Conservation (phyloP, 2,888 invertebrate genomes). For the Boloria selene region DNA sequence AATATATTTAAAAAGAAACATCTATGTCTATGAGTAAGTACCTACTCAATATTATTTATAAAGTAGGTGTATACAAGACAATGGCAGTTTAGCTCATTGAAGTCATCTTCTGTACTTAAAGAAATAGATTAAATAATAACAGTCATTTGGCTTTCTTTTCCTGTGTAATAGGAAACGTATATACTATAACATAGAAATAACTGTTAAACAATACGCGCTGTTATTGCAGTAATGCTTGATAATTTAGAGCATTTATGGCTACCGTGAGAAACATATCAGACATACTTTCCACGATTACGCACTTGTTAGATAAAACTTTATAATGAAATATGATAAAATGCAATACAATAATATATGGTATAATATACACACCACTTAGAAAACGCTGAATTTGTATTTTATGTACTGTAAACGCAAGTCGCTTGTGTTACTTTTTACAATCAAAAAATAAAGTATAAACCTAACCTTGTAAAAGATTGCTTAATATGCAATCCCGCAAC, state of each 20-base stretch:
- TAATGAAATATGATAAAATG: conserved; percentile 14
- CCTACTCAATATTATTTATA: no score
- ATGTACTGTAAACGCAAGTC: no score
- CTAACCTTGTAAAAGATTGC: no score
- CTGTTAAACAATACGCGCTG: conserved; percentile 37
- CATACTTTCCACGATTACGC: conserved; percentile 70
- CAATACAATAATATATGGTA: background rate
- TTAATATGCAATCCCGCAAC: no score
- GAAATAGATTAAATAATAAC: background rate
- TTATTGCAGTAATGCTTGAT: conserved; percentile 44
- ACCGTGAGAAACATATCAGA: conserved; percentile 74
- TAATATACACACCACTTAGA: no score
- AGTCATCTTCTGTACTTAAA: no score
- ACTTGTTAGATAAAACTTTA: conserved; percentile 67
- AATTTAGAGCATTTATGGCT: conserved; percentile 52
- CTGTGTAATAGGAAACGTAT: conserved; percentile 10
- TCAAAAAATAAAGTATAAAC: no score
- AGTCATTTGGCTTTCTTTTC: conserved; percentile 1
- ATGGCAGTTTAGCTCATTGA: no score
- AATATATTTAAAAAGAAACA: no score
- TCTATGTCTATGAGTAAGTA: no score
- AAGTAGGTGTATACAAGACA: no score
- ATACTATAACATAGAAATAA: conserved; percentile 19
- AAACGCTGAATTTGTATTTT: background rate
- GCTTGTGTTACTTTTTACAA: no score